These are phyloP conservation scores for Phalacrocorax pelagicus DNA, from an alignment of 2,113 vertebrate genomes.

Conservation along the genomic window DNA sequence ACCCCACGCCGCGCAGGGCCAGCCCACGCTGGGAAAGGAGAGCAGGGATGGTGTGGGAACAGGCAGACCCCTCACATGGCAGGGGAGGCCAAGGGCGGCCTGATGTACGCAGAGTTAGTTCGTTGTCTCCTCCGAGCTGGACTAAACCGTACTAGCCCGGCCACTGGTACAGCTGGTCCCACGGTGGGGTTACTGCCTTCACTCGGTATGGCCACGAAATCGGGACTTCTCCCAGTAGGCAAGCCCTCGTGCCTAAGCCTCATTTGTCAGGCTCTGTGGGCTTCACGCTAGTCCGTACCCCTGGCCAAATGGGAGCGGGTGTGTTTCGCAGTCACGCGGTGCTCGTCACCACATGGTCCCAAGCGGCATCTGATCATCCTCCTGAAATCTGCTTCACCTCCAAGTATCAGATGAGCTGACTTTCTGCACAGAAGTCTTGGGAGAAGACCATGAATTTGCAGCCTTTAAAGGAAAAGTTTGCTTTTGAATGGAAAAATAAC, in stretches of 20 bases:
- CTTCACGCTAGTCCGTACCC: rapidly evolving
- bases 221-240: not conserved
- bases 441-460: not conserved
- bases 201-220: not conserved
- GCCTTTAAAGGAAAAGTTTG: not conserved
- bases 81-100: not conserved
- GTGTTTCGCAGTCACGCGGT: rapidly evolving
- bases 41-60: not conserved
- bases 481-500: not conserved
- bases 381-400: not conserved
- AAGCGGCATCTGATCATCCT: not conserved
- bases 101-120: rapidly evolving
- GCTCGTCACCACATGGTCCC: rapidly evolving
- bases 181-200: rapidly evolving
- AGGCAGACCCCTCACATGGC: rapidly evolving
- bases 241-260: not conserved
- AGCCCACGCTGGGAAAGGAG: not conserved
- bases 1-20: rapidly evolving
- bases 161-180: not conserved
- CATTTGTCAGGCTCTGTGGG: not conserved
- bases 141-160: not conserved
- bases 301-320: rapidly evolving
- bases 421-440: not conserved
- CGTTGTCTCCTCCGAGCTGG: rapidly evolving
- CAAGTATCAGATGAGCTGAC: not conserved